These are phyloP conservation scores for Xerus inauris DNA, from an alignment of 2,113 vertebrate genomes.

Conservation along the genomic window DNA sequence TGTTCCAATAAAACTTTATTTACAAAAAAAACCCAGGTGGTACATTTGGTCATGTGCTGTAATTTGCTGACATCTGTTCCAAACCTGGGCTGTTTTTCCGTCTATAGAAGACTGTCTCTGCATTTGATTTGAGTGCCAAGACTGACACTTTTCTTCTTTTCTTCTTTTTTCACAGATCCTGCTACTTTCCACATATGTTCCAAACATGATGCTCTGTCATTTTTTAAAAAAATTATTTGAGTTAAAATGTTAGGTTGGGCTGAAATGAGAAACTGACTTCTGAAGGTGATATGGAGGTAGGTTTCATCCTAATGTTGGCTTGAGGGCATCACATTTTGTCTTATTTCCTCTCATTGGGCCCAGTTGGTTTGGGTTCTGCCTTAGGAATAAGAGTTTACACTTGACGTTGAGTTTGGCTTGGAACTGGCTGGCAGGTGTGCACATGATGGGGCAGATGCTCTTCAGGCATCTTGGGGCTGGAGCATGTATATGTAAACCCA, in stretches of 20 bases:
- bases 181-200: not conserved
- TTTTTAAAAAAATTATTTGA: too few species aligned
- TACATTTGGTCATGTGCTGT: not conserved
- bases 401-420: not conserved
- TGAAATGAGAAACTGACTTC: not conserved
- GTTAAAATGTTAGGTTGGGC: not conserved
- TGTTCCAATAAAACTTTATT: conserved; percentile 46
- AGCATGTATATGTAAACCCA: not conserved
- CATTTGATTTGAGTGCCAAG: not conserved
- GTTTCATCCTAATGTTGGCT: not conserved
- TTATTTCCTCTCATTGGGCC: not conserved
- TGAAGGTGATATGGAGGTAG: not conserved
- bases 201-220: not conserved
- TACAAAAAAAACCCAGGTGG: not conserved
- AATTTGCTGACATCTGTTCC: not conserved
- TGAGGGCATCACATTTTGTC: not conserved
- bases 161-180: not conserved
- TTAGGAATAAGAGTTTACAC: not conserved
- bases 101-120: not conserved
- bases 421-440: not conserved
- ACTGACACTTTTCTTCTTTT: not conserved
- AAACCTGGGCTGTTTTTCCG: not conserved
- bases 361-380: not conserved
- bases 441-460: not conserved
- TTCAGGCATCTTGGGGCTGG: not conserved